Evolutionary conservation across 2,888 invertebrate genomes (phyloP).

Genomic region (Microctonus aethiopoides): DNA sequence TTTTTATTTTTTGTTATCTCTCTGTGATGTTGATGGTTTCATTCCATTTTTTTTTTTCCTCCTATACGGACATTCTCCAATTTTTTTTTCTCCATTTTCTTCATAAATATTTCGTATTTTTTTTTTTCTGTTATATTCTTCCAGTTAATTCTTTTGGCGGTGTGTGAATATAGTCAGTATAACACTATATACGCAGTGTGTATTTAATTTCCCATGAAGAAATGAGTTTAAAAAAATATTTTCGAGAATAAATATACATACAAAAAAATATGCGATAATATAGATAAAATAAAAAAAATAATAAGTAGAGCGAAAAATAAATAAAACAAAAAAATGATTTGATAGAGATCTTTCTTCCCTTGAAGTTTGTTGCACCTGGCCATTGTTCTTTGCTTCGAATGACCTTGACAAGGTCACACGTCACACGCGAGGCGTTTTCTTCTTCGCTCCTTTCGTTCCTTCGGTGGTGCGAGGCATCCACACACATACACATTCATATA

Average conservation of each 20-base stretch:
- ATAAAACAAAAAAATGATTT: slow-evolving; percentile 4
- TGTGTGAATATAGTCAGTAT: no score
- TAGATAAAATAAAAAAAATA: neutral
- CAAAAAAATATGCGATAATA: neutral
- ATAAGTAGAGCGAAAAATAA: neutral
- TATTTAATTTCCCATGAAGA: no score
- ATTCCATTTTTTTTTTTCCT: neutral
- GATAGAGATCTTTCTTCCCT: slow-evolving; percentile 8
- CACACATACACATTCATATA: neutral
- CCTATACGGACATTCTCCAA: neutral
- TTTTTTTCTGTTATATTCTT: neutral
- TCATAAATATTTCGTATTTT: neutral
- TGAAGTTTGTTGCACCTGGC: slow-evolving; percentile 55
- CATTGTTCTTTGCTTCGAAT: slow-evolving; percentile 57
- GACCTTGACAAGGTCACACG: slow-evolving; percentile 62
- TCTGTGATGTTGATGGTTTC: neutral
- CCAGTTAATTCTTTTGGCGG: neutral
- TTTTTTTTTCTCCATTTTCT: neutral
- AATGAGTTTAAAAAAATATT: no score
- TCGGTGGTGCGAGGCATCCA: slow-evolving; percentile 11
- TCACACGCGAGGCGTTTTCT: slow-evolving; percentile 47
- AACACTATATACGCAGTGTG: no score
- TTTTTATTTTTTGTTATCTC: neutral
- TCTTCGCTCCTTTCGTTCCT: slow-evolving; percentile 34
- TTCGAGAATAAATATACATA: no score